phyloP scores from a whole-genome alignment of 2,797 vertebrate species.

The Neomorphus geoffroyi region DNA sequence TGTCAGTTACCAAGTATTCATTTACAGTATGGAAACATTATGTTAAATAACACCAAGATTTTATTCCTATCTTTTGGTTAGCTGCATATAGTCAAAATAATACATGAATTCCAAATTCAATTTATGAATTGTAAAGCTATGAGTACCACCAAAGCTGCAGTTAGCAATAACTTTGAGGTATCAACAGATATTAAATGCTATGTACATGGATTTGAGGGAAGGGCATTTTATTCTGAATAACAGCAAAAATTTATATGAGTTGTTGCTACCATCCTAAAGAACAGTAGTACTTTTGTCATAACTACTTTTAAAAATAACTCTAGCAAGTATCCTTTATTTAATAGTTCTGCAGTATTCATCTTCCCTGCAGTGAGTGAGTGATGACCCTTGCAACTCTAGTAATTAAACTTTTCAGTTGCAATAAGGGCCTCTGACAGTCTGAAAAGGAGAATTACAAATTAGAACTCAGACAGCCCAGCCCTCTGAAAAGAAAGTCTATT shows the following conservation, averaged over 20 bases:
- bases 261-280: conserved; percentile 4
- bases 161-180: neutral
- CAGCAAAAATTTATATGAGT: conserved; percentile 29
- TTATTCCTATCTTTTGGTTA: neutral
- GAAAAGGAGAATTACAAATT: conserved; percentile 44
- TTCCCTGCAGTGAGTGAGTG: conserved; percentile 18
- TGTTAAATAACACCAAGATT: neutral
- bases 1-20: neutral
- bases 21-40: neutral
- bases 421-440: conserved; percentile 31
- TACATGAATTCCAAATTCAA: neutral
- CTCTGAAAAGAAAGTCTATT: neutral
- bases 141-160: neutral
- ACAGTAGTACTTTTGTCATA: conserved; percentile 14
- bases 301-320: conserved; percentile 16
- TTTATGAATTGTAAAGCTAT: neutral
- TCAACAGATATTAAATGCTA: neutral
- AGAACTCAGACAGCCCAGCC: neutral
- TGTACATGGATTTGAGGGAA: neutral
- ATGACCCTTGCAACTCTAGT: conserved; percentile 23
- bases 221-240: conserved; percentile 23
- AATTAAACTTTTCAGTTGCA: conserved; percentile 58
- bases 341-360: neutral
- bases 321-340: conserved; percentile 48
- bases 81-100: neutral